A percentile compares a stretch with the other conserved stretches of the same genome.
Evolutionary conservation across 2,797 vertebrate genomes (phyloP).

Genomic region (Scolopax rusticola): DNA sequence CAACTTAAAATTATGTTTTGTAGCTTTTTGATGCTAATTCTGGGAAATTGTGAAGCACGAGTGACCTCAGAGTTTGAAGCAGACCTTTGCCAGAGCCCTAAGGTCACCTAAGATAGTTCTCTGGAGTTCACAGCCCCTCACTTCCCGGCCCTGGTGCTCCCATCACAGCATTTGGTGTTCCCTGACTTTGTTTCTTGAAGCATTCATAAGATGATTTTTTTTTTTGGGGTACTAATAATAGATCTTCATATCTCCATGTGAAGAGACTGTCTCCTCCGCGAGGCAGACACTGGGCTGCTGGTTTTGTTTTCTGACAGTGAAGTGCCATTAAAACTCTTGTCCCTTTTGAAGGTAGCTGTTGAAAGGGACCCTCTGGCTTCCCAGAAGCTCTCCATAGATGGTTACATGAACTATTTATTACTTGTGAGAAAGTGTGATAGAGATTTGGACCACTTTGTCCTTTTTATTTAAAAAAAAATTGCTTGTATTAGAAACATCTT

Average conservation of each 20-base stretch:
- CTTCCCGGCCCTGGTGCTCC: accelerated
- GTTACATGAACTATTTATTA: conserved; percentile 15
- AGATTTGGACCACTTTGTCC: neutral
- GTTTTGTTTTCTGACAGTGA: conserved; percentile 47
- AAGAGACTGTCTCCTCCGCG: neutral
- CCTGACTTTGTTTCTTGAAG: neutral
- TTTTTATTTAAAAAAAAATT: neutral
- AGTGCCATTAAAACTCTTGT: conserved; percentile 8
- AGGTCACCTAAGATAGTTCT: neutral
- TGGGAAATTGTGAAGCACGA: accelerated
- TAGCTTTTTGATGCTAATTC: neutral
- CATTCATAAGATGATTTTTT: neutral
- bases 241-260: neutral
- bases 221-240: neutral
- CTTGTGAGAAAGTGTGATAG: neutral
- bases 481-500: neutral
- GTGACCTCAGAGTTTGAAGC: neutral
- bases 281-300: neutral
- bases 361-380: neutral
- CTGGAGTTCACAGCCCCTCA: accelerated
- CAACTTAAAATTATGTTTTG: neutral
- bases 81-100: neutral
- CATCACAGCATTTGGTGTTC: accelerated
- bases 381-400: neutral
- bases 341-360: conserved; percentile 33